Percentiles rank a stretch among this genome's conserved stretches.
Conservation (phyloP, 1,140 invertebrate genomes). For the Drosophila mauritiana region DNA sequence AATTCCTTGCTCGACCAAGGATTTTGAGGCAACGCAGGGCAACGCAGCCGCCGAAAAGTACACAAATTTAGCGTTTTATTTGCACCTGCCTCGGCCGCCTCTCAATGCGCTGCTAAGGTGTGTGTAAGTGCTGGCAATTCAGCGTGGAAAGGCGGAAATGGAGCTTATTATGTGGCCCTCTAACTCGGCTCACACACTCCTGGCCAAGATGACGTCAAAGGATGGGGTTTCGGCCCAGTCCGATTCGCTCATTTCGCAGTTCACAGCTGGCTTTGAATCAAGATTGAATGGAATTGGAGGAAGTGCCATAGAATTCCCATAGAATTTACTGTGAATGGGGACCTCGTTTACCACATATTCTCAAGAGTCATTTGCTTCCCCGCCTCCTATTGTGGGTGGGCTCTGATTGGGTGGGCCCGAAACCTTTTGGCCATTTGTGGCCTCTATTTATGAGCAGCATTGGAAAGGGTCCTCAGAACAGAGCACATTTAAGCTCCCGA, state of each 20-base stretch:
- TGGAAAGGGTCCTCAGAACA: background rate
- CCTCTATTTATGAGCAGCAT: conserved; percentile 39
- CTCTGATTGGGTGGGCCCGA: conserved; percentile 23
- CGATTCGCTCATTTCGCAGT: conserved; percentile 65
- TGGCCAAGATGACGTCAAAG: conserved; percentile 20
- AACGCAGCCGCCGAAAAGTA: conserved; percentile 63
- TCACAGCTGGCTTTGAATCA: conserved; percentile 73
- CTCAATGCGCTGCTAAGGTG: conserved; percentile 44
- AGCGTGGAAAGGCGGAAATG: conserved; percentile 59
- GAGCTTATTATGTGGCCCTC: conserved; percentile 65
- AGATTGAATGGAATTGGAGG: conserved; percentile 66
- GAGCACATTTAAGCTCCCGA: background rate
- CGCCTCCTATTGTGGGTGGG: background rate
- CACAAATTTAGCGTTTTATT: conserved; percentile 78
- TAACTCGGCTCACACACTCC: conserved; percentile 8
- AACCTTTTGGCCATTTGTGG: conserved; percentile 50
- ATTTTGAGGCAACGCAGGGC: conserved; percentile 22
- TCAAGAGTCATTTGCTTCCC: conserved; percentile 46
- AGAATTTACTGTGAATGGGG: conserved; percentile 55
- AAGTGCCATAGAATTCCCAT: conserved; percentile 63
- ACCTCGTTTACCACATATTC: conserved; percentile 72
- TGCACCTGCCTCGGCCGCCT: conserved; percentile 60
- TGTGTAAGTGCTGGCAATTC: conserved; percentile 53
- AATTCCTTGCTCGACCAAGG: conserved; percentile 54
- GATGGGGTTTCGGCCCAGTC: conserved; percentile 18